phyloP scores from a whole-genome alignment of 2,113 vertebrate species.

The Pelmatolapia mariae region DNA sequence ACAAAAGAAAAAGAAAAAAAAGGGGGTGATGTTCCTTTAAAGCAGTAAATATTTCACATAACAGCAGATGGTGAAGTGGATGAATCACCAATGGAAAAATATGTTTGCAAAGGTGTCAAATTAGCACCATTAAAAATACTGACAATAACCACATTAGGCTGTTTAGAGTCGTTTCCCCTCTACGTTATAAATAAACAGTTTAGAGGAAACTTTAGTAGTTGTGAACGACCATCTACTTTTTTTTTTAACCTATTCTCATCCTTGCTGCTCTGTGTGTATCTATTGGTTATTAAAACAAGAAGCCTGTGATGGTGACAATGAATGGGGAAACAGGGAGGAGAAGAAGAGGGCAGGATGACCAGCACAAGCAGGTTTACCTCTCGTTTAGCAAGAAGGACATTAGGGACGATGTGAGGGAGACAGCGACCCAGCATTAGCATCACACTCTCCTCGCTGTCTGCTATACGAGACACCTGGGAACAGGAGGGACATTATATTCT shows the following conservation, averaged over 20 bases:
- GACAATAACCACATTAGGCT: not conserved
- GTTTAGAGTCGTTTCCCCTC: not conserved
- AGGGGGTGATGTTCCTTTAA: not conserved
- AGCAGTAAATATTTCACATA: not conserved
- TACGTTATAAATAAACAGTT: not conserved
- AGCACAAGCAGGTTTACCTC: conserved; percentile 78
- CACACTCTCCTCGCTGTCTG: conserved; percentile 92
- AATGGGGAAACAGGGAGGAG: not conserved
- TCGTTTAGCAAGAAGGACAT: conserved; percentile 95
- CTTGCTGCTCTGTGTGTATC: conserved; percentile 50
- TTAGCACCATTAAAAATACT: not conserved
- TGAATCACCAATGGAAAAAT: not conserved
- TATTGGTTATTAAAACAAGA: conserved; percentile 27
- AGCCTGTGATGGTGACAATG: conserved; percentile 10
- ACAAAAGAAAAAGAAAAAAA: not conserved
- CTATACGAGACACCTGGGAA: conserved; percentile 90
- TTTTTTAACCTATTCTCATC: not conserved
- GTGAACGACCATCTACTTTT: not conserved
- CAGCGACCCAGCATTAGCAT: conserved; percentile 98
- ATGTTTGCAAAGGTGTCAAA: not conserved
- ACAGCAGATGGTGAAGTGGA: not conserved
- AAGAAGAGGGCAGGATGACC: not conserved
- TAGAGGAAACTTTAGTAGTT: not conserved
- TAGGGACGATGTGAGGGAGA: conserved; percentile 96
- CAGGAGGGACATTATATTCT: not conserved